A percentile compares a stretch with the other conserved stretches of the same genome.
Evolutionary conservation across 2,888 invertebrate genomes (phyloP).

Genomic region (Sesamia inferens): DNA sequence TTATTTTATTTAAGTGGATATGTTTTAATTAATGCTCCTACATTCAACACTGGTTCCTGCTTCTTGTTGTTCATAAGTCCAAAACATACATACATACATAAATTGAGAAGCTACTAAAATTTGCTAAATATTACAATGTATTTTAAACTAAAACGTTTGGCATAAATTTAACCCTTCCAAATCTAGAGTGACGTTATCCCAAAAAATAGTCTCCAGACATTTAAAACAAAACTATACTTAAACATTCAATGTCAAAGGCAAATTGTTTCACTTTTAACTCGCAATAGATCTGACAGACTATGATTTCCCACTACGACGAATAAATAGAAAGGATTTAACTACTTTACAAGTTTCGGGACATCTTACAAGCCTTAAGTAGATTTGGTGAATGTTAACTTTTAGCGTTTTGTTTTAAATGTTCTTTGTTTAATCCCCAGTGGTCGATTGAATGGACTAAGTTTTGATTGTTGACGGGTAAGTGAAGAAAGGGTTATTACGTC

Average conservation of each 20-base stretch:
- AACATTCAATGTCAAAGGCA: conserved; percentile 55
- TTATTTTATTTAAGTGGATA: neutral
- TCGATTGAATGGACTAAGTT: conserved; percentile 51
- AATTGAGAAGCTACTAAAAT: neutral
- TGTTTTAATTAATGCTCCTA: neutral
- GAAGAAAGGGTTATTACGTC: conserved; percentile 14
- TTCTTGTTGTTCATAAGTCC: neutral
- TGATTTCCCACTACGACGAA: conserved; percentile 75
- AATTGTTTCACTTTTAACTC: conserved; percentile 63
- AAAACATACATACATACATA: too few species aligned
- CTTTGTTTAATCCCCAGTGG: conserved; percentile 54
- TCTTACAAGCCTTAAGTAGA: conserved; percentile 70
- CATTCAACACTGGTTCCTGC: neutral
- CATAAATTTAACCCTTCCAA: neutral
- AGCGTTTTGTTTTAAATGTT: conserved; percentile 63
- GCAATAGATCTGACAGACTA: conserved; percentile 59
- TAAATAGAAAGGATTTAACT: conserved; percentile 78
- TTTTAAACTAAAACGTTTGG: neutral
- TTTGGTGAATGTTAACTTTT: conserved; percentile 64
- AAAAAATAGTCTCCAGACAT: conserved; percentile 26
- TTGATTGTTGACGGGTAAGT: conserved; percentile 44
- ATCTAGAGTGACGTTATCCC: neutral
- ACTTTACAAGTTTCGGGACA: conserved; percentile 70
- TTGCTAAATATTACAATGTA: neutral
- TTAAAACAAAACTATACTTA: conserved; percentile 50